Evolutionary conservation across 2,113 vertebrate species (phyloP).

Genomic region (Caracal caracal): DNA sequence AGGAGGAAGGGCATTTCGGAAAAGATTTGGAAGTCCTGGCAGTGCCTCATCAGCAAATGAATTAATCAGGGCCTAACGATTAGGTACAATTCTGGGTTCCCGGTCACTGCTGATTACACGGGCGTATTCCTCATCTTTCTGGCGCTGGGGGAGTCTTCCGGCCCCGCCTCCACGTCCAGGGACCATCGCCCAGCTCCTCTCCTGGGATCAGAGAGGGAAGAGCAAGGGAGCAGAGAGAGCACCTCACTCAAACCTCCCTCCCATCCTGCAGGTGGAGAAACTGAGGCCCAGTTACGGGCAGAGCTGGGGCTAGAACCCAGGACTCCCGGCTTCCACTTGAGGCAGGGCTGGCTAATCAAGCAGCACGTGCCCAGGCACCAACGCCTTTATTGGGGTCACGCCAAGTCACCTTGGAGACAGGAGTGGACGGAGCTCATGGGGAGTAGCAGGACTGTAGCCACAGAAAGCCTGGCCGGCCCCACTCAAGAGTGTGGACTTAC

Average conservation of each 20-base stretch:
- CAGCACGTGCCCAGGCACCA: neutral
- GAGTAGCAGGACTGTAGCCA: neutral
- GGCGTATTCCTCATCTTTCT: neutral
- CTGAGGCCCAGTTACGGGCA: neutral
- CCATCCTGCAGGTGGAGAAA: neutral
- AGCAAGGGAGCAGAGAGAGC: neutral
- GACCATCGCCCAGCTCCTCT: neutral
- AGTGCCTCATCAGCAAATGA: slow-evolving; percentile 63
- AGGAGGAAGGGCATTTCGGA: slow-evolving; percentile 4
- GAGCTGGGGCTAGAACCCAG: neutral
- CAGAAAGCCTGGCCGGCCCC: neutral
- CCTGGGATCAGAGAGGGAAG: neutral
- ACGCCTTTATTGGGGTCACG: neutral
- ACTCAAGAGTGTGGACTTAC: neutral
- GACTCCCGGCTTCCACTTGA: neutral
- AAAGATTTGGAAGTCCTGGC: slow-evolving; percentile 28
- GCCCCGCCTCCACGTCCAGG: neutral
- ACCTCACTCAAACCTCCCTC: neutral
- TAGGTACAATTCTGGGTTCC: neutral
- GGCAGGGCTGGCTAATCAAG: neutral
- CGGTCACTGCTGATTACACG: rapidly evolving
- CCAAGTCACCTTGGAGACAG: neutral
- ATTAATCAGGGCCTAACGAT: slow-evolving; percentile 65
- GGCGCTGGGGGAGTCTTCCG: neutral
- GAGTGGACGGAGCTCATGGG: neutral